Evolutionary conservation across 1,140 invertebrate genomes (phyloP), one percentile per base, ranked within the genome.

Genomic region (Schlechtendalia chinensis): DNA sequence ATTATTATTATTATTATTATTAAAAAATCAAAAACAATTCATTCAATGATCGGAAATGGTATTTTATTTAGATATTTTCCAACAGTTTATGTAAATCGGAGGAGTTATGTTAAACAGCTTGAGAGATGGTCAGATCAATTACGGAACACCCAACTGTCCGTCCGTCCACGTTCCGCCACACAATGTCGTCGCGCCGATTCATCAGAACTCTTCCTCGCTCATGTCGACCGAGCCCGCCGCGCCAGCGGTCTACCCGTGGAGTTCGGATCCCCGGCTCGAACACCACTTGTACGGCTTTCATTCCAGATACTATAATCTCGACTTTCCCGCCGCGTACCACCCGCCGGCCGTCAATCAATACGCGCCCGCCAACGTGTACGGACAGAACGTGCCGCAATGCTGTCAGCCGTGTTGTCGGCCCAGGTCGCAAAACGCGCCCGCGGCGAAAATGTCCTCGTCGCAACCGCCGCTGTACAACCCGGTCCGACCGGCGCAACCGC

Each of bases 241-340:
- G 47, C 32, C 75, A 19, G 56, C 47, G 1, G 56, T 61, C 2
- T 59, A 79, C 45, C 56, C 59, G 1, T 79, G 75, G 75, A 79
- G 47, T 79, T 27, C 75, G 50, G 61, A 79, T 27, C 58, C 32
- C 8, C 75, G 75, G 27, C 39, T 79, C 47, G 75, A 79, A 61
- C 75, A 79, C 19, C 75, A 79, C 19, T 79, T 79, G 17, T 79
- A 79, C 17, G 75, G 75, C 75, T 79, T 79, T 79, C 75, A 79
- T 61, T 61, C 75, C 22, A 79, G 75, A 79, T 79, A 63, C 63
- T 79, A 79, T 79, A 79, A 79, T 50, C 39, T 79, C 14, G 75
- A 79, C 58, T 79, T 61, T 50, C 58, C 75, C 45, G 47, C 75
- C 19, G 58, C 75, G 17, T 79, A 79, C 39, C 24, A 79, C 22